Base-by-base conservation (phyloP, 2,888 invertebrate species). In the Coenonympha glycerion region DNA sequence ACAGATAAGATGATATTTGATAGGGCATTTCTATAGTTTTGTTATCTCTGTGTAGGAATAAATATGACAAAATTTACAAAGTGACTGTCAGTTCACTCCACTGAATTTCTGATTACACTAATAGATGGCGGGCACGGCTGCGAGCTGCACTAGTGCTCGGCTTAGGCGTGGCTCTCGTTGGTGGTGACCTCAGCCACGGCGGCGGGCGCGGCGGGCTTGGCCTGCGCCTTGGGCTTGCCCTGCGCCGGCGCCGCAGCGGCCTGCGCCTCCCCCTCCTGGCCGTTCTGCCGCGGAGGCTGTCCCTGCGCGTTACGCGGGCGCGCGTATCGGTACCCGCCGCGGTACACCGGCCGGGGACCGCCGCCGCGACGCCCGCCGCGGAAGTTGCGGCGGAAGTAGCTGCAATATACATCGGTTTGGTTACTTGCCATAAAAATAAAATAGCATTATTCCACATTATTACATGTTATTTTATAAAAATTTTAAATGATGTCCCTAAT, bases 301-400 rank as follows among this genome's bases (percentile, higher is more conserved):
- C 64, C 65, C 30, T 47, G 54, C 28, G 73, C 74, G 65, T 75
- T 75, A 68, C 83, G 81, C 58, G 79, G 79, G 41, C 84, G 77
- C 65, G 73, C 71, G 63, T 83, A 79, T 30, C 84, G 73, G 70
- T 73, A 84, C 11, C 82, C 83, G 34, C 84, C 70, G 57, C 83
- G 81, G 66, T 80, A 81, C 78, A 81, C 76, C 2, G 82, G 80
- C 26, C 83, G 81, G 1, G 81, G 74, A 2, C 79, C 82, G 37
- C 72, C 79, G 36, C 73, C 79, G 36, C 85, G 79, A 16, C 90
- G 90, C 60, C 91, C 91, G 40, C 92, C 91, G 60, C 92, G 91
- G 88, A 91, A 92, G 75, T 93, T 93, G 62, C 92, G 91, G 66
- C 92, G 92, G 91, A 91, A 93, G 81, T 91, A 93, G 66, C 92